Base-by-base conservation (phyloP, 2,113 vertebrate species). In the Pygoscelis antarcticus region DNA sequence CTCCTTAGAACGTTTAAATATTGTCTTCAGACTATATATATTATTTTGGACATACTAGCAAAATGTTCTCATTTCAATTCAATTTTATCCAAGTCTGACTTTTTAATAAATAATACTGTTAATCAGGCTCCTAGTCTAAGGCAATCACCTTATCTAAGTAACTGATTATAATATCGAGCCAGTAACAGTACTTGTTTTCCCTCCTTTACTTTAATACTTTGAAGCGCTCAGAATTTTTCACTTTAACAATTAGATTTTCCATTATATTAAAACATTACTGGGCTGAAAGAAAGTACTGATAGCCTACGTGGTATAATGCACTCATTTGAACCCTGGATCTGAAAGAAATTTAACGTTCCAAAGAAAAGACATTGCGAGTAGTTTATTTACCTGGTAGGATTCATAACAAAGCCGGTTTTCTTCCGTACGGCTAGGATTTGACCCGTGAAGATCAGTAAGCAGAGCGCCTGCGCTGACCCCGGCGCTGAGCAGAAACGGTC, bases 1-100 rank as follows among this genome's bases (percentile, higher is more conserved):
- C 85, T 96, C 89, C 78, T 93, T 94, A 95, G 72, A 94, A 90
- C 61, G 84, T 62, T 91, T 66, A 92, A 81, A 83, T 83, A 88
- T 42, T 90, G 27, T 77, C 89, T 95, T 91, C 64, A 96, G 74
- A 83, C 40, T 81, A 22, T 81, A 44, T 55, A 40, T 92, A 32
- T 80, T 96, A 69, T 94, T 94, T 96, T 92, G 52, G 38, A 76
- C 15, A 44, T 61, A 72, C 21, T 55, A 75, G 44, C 81, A 93
- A 96, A 92, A 88, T 81, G 61, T 95, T 89, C 90, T 89, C 44
- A 42, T 86, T 90, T 82, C 17, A 29, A 57, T 71, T 89, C n/a
- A 17, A 51, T 97, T 96, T 89, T 52, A 62, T 83, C 47, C 42
- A 89, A 88, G 93, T 52, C 61, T 93, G 68, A 90, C 57, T 72